Base-by-base conservation (phyloP, 2,797 vertebrate species). In the Danio tinwini region DNA sequence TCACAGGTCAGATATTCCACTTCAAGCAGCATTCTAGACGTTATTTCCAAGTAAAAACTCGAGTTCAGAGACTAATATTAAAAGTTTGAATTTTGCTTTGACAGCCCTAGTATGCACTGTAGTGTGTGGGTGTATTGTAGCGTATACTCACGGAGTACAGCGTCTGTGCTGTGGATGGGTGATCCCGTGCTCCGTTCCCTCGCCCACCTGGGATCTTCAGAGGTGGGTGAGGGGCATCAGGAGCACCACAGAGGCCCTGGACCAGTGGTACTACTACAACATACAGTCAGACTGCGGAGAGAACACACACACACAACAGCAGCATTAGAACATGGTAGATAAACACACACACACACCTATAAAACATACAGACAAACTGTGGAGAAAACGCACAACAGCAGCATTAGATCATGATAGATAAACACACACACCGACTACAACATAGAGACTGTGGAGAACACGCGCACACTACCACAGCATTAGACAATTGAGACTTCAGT, bases 181-280 rank as follows among this genome's bases (percentile, higher is more conserved):
- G 91, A 92, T 92, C 91, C 91, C 90, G 85, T 88, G 87, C 85
- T 87, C 89, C 90, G 82, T 90, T 90, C 87, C 90, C 90, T 90
- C 90, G 90, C 91, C 91, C 91, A 92, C 91, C 91, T 90, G 91
- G 91, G 91, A 92, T 91, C 91, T 91, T 92, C 89, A 90, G 88
- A 85, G 88, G 90, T 92, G 91, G 91, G 91, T 88, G 91, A 92
- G 91, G 91, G 89, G 84, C 91, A 91, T 92, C 91, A 91, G 91
- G 91, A 92, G 62, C 91, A 92, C 91, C 90, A 92, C 91, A 88
- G 91, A 92, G 90, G 91, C 88, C 88, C 91, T 9, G 93, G 92
- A 91, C 92, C 87, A 58, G 90, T 92, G 93, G 93, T 93, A 95
- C 93, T 94, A 93, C 92, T 93, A 93, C 91, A 94, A 88, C 91